Base-by-base conservation (phyloP, 2,888 invertebrate genomes). In the Apantesis nais region DNA sequence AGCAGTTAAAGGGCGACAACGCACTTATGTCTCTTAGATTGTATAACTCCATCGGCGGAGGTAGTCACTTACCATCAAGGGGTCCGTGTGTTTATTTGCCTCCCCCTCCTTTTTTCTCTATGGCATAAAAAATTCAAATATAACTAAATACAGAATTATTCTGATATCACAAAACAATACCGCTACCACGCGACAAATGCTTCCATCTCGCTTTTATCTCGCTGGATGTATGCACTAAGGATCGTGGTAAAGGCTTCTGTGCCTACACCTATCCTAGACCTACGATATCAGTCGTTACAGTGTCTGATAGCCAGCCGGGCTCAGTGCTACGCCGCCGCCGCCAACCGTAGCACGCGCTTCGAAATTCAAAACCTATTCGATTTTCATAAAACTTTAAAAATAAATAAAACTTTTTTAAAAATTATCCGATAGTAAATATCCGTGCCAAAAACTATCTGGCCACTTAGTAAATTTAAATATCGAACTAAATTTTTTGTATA, bases 191-290 rank as follows among this genome's bases (percentile, higher is more conserved):
- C 29, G 31, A 62, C 48, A 48, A 48, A 22, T 48, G 44, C 44
- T 48, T 48, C 5, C 22, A 70, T 48, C 76, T 76, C 80, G 55
- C 48, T 60, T 9, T 19, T 12, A 44, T 70, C 74, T 75, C 78
- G 64, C 67, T 62, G 34, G 70, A 72, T 68, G 73, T 74, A 79
- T 80, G 82, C 75, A 82, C 76, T 77, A 71, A 70, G 73, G 79
- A 78, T 71, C 68, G 66, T 84, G 82, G 77, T 77, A 81, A 75
- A 80, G 83, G 80, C 75, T 77, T 75, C 79, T 79, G 78, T 85
- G 85, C 84, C 88, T 90, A 90, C 86, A 88, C 83, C 88, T 90
- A 90, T 89, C 84, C 93, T 92, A 93, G 93, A 92, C 89, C 88
- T 87, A 86, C 85, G 83, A 76, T 92, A 91, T 90, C 92, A 90